These are phyloP conservation scores for Ceratoteleas bidentatus DNA, from an alignment of 1,140 invertebrate species.

Conservation along the genomic window DNA sequence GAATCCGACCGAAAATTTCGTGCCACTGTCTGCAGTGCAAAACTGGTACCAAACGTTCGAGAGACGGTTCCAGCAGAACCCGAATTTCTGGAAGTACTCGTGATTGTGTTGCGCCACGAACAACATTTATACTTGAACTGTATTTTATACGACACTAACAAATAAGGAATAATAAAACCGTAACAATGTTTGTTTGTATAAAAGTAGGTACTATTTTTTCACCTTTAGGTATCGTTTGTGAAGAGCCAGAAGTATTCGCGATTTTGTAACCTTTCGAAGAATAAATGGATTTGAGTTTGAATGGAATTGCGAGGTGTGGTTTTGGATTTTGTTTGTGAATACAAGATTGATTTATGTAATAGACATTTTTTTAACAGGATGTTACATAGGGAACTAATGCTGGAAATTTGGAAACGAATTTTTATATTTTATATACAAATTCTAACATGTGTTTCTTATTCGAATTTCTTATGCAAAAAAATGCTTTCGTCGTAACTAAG, in stretches of 20 bases:
- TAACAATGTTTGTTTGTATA: slow-evolving; percentile 22
- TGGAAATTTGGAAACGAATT: too few species aligned
- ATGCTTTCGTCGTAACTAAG: too few species aligned
- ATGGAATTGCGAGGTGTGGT: background rate
- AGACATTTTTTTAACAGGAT: too few species aligned
- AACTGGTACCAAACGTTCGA: slow-evolving; percentile 97
- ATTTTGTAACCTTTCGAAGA: slow-evolving; percentile 8
- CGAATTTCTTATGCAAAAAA: too few species aligned
- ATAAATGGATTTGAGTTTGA: slow-evolving; percentile 24
- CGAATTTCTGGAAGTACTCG: slow-evolving; percentile 94
- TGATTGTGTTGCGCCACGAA: slow-evolving; percentile 15
- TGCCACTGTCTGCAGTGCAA: slow-evolving; percentile 93
- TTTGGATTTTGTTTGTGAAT: too few species aligned
- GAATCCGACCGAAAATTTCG: slow-evolving; percentile 90
- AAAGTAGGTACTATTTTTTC: slow-evolving; percentile 40
- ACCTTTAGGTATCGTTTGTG: slow-evolving; percentile 27
- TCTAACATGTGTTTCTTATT: too few species aligned
- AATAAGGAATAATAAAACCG: slow-evolving; percentile 15
- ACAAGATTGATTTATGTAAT: too few species aligned
- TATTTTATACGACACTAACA: background rate
- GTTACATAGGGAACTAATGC: too few species aligned
- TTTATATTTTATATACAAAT: too few species aligned
- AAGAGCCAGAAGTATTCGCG: background rate
- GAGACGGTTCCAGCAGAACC: slow-evolving; percentile 92
- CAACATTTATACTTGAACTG: slow-evolving; percentile 1